Conservation (phyloP, 2,113 vertebrate species). For the Rhineura floridana region DNA sequence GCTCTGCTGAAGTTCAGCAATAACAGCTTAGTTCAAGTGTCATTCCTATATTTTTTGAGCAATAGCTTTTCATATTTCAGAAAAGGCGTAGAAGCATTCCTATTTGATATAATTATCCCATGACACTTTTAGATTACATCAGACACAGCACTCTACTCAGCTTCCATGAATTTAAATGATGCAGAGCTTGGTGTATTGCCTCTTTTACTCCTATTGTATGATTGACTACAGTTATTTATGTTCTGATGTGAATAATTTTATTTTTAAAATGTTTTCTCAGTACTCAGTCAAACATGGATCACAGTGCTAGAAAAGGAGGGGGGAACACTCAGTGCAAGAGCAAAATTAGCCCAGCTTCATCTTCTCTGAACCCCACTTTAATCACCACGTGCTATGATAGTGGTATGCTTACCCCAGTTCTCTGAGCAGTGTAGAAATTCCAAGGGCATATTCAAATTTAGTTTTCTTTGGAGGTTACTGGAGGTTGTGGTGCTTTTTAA, state of each 20-base stretch:
- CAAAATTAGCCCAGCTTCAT: neutral
- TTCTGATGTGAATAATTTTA: neutral
- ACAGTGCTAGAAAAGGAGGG: neutral
- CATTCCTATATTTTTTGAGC: neutral
- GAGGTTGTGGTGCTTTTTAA: too few species aligned
- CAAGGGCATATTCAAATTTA: neutral
- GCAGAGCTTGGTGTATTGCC: neutral
- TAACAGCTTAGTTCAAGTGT: neutral
- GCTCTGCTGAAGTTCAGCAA: neutral
- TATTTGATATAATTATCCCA: neutral
- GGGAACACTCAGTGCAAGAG: neutral
- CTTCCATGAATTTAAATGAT: neutral
- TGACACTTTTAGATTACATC: neutral
- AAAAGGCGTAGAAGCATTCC: neutral
- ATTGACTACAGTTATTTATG: neutral
- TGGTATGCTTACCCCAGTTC: neutral
- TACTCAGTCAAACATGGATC: neutral
- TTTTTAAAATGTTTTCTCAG: too few species aligned
- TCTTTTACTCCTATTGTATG: neutral
- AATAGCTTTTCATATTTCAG: neutral
- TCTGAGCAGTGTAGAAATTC: neutral
- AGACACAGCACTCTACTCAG: neutral
- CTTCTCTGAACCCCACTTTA: neutral
- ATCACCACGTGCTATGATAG: neutral
- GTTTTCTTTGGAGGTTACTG: neutral